These are phyloP conservation scores for Nasonovia ribisnigri DNA, from an alignment of 2,888 invertebrate genomes.

Conservation along the genomic window DNA sequence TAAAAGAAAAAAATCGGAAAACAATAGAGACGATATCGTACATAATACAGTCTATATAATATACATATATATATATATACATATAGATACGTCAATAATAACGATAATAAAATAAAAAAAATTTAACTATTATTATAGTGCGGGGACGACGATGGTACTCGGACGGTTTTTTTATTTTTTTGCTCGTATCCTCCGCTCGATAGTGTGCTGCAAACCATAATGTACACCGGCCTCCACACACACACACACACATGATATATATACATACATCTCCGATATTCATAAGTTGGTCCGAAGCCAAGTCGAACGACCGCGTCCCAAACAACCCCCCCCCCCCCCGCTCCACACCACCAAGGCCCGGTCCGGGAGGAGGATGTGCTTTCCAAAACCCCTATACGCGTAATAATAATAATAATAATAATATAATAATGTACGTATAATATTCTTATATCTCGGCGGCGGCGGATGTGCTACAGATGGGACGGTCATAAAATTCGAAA, in stretches of 20 bases:
- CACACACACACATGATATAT: not conserved
- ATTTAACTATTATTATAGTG: constrained; percentile 1
- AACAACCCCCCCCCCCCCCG: not conserved
- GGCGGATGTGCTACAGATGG: constrained; percentile 54
- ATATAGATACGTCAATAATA: not conserved
- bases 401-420: constrained; percentile 19
- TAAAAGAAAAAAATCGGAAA: constrained; percentile 37
- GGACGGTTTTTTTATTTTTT: not conserved
- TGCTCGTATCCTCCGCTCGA: not conserved
- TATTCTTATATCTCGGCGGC: not conserved
- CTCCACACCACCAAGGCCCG: no score
- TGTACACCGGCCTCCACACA: not conserved
- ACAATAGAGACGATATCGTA: constrained; percentile 38
- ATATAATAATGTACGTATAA: not conserved
- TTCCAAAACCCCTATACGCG: constrained; percentile 6
- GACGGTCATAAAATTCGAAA: constrained; percentile 58
- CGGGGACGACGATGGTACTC: not conserved
- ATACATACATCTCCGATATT: constrained; percentile 45
- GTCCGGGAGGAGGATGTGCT: no score
- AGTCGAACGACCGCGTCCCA: constrained; percentile 26
- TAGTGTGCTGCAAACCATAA: not conserved
- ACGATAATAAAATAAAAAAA: constrained; percentile 38
- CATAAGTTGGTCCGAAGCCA: constrained; percentile 61
- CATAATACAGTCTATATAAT: no score
- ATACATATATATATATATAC: not conserved